Conservation (phyloP, 2,797 vertebrate genomes). For the Rhodeus uyekii region DNA sequence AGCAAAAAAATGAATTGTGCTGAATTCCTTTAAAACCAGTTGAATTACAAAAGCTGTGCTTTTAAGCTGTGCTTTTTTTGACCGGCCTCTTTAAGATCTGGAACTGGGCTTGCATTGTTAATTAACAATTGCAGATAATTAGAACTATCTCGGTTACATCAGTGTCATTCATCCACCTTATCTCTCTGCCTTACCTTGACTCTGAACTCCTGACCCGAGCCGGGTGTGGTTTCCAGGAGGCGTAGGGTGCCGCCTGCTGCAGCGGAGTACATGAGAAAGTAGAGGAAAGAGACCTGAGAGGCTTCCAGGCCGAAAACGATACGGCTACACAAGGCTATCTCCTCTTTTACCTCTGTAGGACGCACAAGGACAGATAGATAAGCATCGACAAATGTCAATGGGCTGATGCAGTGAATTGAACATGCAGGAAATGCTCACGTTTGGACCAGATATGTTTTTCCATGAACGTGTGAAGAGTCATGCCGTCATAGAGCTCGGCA, state of each 20-base stretch:
- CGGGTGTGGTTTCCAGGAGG: conserved; percentile 71
- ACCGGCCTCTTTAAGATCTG: too few species aligned
- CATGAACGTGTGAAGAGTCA: conserved; percentile 72
- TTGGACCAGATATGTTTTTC: conserved; percentile 71
- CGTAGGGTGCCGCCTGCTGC: conserved; percentile 71
- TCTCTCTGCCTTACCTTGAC: conserved; percentile 70
- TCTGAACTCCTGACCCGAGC: conserved; percentile 72
- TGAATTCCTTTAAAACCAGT: not conserved
- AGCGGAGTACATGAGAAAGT: conserved; percentile 73
- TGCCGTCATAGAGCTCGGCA: conserved; percentile 68
- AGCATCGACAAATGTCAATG: not conserved
- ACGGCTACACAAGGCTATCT: conserved; percentile 65
- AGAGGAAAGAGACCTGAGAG: conserved; percentile 77
- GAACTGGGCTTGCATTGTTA: not conserved
- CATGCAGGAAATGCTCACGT: conserved; percentile 56
- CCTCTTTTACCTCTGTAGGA: conserved; percentile 68
- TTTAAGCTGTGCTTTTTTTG: too few species aligned
- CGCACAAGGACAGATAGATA: conserved; percentile 9
- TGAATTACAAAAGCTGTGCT: not conserved
- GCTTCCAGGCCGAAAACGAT: conserved; percentile 73
- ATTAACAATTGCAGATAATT: not conserved
- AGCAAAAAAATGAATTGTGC: not conserved
- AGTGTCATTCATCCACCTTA: not conserved
- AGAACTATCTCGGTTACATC: not conserved
- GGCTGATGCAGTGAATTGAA: not conserved